Evolutionary conservation across 2,113 vertebrate genomes (phyloP).

Genomic region (Microcebus lehilahytsara): DNA sequence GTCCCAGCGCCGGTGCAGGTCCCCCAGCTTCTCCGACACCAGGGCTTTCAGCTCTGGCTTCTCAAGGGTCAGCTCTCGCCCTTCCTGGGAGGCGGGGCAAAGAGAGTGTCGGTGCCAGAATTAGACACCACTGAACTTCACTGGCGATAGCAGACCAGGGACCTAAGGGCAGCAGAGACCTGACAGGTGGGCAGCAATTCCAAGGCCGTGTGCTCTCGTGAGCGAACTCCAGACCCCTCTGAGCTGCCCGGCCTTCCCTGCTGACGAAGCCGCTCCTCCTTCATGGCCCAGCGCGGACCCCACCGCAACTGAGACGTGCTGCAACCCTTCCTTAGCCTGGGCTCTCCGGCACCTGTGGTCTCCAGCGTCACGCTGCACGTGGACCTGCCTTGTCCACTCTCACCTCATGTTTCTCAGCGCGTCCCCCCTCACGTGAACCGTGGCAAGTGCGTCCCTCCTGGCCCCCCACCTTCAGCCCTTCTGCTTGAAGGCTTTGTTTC

Average conservation of each 20-base stretch:
- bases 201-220: neutral
- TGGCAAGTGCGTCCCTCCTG: neutral
- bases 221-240: neutral
- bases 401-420: neutral
- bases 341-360: neutral
- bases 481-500: neutral
- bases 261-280: neutral
- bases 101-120: neutral
- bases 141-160: neutral
- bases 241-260: neutral
- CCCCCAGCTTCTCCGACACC: slow-evolving; percentile 88
- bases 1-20: slow-evolving; percentile 90
- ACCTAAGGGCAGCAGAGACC: neutral
- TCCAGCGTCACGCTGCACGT: rapidly evolving
- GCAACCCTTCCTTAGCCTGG: neutral
- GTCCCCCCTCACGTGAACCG: neutral
- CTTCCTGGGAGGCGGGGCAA: slow-evolving; percentile 84
- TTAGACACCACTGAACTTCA: neutral
- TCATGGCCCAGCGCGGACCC: neutral
- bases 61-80: slow-evolving; percentile 89
- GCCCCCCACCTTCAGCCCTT: neutral
- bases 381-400: neutral
- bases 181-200: neutral
- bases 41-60: slow-evolving; percentile 91
- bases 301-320: neutral